Evolutionary conservation across 2,888 invertebrate species (phyloP).

Genomic region (Kuschelorhynchus macadamiae): DNA sequence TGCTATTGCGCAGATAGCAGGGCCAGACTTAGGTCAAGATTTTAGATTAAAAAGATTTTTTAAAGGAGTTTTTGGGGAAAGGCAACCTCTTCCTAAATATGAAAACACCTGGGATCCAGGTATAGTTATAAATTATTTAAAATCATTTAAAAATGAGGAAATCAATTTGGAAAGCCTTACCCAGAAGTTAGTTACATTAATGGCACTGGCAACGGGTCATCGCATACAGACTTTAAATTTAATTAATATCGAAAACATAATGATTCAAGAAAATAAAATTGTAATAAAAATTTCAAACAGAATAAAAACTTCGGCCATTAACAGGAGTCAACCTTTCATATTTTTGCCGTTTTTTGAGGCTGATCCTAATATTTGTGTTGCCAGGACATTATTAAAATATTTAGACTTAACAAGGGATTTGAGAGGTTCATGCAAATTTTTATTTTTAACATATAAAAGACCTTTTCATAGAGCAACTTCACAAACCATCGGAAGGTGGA

Average conservation of each 20-base stretch:
- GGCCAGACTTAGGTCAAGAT: not conserved
- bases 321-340: conserved; percentile 37
- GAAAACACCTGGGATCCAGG: conserved; percentile 50
- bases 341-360: conserved; percentile 36
- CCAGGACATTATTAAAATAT: not conserved
- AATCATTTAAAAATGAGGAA: conserved; percentile 23
- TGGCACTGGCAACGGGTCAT: conserved; percentile 30
- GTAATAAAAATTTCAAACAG: conserved; percentile 26
- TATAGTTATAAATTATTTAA: conserved; percentile 47
- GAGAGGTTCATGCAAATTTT: not conserved
- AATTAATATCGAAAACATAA: conserved; percentile 1
- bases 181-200: conserved; percentile 39
- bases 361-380: conserved; percentile 7
- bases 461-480: conserved; percentile 5
- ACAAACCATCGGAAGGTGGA: conserved; percentile 30
- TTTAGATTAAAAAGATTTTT: conserved; percentile 17
- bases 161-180: conserved; percentile 30
- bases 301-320: conserved; percentile 5
- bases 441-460: conserved; percentile 31
- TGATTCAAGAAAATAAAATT: not conserved
- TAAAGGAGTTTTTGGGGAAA: conserved; percentile 46
- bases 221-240: not conserved
- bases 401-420: not conserved
- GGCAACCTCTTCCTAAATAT: conserved; percentile 50
- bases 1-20: too few relatives aligned